These are phyloP conservation scores for Geococcyx californianus DNA, from an alignment of 2,113 vertebrate species.

Conservation along the genomic window DNA sequence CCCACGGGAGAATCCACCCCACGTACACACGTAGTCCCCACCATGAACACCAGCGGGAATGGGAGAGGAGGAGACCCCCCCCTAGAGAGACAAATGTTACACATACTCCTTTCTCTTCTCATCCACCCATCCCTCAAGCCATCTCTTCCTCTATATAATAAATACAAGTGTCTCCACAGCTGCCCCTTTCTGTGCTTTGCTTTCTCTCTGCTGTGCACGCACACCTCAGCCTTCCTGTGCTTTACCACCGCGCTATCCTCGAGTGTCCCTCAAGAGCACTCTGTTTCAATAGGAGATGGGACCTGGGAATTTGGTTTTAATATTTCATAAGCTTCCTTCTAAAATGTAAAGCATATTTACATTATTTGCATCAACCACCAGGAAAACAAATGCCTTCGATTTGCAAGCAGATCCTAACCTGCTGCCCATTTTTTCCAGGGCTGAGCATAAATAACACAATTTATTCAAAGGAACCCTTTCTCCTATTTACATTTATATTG, in stretches of 20 bases:
- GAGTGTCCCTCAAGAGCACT: neutral
- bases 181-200: neutral
- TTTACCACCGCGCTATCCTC: neutral
- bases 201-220: neutral
- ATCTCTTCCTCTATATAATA: neutral
- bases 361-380: slow-evolving; percentile 31
- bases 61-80: neutral
- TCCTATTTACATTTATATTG: slow-evolving; percentile 84
- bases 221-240: neutral
- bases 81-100: neutral
- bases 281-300: slow-evolving; percentile 35
- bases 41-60: neutral
- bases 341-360: slow-evolving; percentile 37
- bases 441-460: slow-evolving; percentile 68
- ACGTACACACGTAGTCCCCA: neutral
- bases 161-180: neutral
- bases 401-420: slow-evolving; percentile 40
- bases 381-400: slow-evolving; percentile 31
- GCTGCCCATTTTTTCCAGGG: slow-evolving; percentile 51
- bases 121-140: neutral
- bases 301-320: slow-evolving; percentile 52
- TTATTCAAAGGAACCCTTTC: slow-evolving; percentile 72
- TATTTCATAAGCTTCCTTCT: slow-evolving; percentile 58
- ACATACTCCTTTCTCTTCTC: neutral
- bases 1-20: neutral